Conservation (phyloP, 1,140 invertebrate genomes). For the Lepidurus couesii region DNA sequence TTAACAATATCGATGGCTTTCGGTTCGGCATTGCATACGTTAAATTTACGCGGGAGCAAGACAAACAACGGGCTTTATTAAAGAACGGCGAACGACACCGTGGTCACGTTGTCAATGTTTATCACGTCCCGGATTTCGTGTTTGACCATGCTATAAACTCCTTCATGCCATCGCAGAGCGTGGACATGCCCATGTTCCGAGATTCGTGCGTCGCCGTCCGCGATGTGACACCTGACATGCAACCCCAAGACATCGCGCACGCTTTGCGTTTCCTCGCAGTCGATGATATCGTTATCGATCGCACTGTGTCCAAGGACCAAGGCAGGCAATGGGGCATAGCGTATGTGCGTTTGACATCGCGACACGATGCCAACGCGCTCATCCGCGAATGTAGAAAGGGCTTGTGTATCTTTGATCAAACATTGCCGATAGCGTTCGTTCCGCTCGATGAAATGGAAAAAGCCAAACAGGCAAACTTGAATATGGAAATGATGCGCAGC, state of each 20-base stretch:
- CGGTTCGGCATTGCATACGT: constrained; percentile 73
- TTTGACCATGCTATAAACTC: constrained; percentile 31
- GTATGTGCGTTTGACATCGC: constrained; percentile 31
- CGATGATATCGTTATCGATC: constrained; percentile 29
- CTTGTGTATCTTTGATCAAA: constrained; percentile 22
- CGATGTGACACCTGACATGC: constrained; percentile 30
- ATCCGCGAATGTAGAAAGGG: neutral
- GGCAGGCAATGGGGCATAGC: constrained; percentile 24
- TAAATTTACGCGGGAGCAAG: constrained; percentile 58
- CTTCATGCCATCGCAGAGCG: constrained; percentile 11
- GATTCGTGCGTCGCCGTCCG: constrained; percentile 29
- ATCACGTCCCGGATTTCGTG: constrained; percentile 26
- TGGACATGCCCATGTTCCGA: neutral
- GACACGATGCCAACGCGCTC: constrained; percentile 26
- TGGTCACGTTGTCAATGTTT: constrained; percentile 10
- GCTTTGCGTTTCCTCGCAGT: constrained; percentile 26
- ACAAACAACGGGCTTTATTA: constrained; percentile 63
- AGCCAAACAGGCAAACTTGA: neutral
- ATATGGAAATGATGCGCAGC: neutral
- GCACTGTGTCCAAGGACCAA: neutral
- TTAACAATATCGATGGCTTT: constrained; percentile 70
- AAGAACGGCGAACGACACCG: constrained; percentile 46
- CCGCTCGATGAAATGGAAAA: constrained; percentile 24
- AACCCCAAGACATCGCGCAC: constrained; percentile 1
- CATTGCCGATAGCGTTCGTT: neutral